Evolutionary conservation across 1,140 invertebrate genomes (phyloP).

Genomic region (Hylaeus volcanicus): DNA sequence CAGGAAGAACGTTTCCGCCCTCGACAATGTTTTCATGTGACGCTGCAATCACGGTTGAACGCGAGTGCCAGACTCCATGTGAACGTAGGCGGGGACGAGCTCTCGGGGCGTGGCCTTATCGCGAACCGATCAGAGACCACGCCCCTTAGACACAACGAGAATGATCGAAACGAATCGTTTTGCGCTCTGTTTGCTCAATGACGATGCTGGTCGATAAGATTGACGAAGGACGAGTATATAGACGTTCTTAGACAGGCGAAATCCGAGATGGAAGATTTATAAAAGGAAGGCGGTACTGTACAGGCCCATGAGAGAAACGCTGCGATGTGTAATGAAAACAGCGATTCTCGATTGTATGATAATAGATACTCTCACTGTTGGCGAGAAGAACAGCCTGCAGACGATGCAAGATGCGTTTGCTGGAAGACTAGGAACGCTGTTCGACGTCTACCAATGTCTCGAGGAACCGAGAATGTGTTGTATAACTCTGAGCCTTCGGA

Average conservation of each 20-base stretch:
- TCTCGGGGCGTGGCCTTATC: not conserved
- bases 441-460: no score
- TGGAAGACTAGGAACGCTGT: not conserved
- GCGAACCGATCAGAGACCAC: no score
- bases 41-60: conserved; percentile 50
- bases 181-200: not conserved
- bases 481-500: not conserved
- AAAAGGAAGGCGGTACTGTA: no score
- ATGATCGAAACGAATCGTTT: not conserved
- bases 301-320: not conserved
- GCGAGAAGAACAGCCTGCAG: no score
- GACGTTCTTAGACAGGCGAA: no score
- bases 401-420: not conserved
- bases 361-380: not conserved
- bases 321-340: not conserved
- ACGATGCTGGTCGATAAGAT: not conserved
- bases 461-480: not conserved
- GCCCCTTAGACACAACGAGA: not conserved
- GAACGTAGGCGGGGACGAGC: not conserved
- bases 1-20: conserved; percentile 71
- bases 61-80: no score
- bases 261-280: no score
- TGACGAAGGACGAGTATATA: no score
- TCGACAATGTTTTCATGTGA: conserved; percentile 86
- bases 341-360: not conserved